These are phyloP conservation scores for Loriculus beryllinus DNA, from an alignment of 2,797 vertebrate species.

Conservation along the genomic window DNA sequence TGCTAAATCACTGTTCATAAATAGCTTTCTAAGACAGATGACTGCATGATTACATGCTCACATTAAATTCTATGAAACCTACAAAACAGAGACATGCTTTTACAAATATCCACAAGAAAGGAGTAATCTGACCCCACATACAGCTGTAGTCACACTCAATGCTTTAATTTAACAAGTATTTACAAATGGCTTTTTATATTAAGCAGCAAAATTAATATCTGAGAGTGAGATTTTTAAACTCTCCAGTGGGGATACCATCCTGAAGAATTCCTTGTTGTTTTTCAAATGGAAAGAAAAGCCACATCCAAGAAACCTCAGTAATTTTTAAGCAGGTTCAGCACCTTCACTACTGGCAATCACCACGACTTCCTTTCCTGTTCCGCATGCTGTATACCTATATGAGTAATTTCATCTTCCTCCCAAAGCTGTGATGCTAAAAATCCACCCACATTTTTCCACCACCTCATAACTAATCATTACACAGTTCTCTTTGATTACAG, in stretches of 20 bases:
- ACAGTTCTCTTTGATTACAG: conserved; percentile 4
- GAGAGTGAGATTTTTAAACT: background rate
- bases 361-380: background rate
- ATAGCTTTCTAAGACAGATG: conserved; percentile 10
- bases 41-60: background rate
- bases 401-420: background rate
- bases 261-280: background rate
- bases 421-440: background rate
- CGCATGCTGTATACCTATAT: background rate
- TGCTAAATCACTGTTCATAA: conserved; percentile 21
- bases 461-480: background rate
- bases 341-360: background rate
- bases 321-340: conserved; percentile 15
- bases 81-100: background rate
- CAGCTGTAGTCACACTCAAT: background rate
- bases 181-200: background rate
- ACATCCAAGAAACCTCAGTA: background rate
- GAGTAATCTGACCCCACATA: background rate
- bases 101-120: background rate
- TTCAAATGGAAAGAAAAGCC: background rate
- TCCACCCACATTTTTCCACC: background rate
- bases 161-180: background rate
- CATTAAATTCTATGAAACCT: background rate
- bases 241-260: background rate
- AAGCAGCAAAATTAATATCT: background rate